Conservation (phyloP, 2,888 invertebrate genomes). For the Drosophila borborema region DNA sequence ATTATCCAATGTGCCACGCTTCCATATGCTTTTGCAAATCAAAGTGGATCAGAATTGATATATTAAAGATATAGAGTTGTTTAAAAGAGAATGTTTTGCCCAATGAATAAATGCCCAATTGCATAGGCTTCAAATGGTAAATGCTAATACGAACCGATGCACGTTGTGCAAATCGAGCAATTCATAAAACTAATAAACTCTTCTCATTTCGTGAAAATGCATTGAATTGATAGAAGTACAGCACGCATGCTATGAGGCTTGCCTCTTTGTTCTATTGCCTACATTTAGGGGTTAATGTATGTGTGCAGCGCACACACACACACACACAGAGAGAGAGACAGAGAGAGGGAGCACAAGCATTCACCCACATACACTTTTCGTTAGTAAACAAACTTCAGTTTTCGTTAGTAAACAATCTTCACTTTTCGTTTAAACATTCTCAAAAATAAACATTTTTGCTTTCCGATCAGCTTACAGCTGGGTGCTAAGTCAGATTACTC, state of each 20-base stretch:
- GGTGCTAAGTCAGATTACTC: slow-evolving; percentile 9
- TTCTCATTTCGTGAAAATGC: neutral
- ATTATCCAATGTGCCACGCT: no score
- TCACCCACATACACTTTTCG: neutral
- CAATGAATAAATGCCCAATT: no score
- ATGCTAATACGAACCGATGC: no score
- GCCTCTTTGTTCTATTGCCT: slow-evolving; percentile 5
- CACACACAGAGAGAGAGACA: no score
- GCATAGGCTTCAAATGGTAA: no score
- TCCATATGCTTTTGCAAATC: no score
- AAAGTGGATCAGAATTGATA: no score
- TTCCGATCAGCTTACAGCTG: neutral
- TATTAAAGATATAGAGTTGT: no score
- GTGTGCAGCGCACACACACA: neutral
- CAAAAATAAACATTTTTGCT: neutral
- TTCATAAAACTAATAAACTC: neutral
- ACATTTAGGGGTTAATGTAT: slow-evolving; percentile 9
- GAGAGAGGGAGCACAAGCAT: no score
- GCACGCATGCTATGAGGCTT: neutral
- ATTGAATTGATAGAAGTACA: no score
- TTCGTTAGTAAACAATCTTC: neutral
- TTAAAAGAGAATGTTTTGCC: no score
- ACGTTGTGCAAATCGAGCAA: neutral
- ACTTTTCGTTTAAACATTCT: neutral
- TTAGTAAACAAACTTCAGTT: neutral